Percentiles rank a stretch among this genome's conserved stretches.
Conservation (phyloP, 2,888 invertebrate species). For the Tiliacea aurago region DNA sequence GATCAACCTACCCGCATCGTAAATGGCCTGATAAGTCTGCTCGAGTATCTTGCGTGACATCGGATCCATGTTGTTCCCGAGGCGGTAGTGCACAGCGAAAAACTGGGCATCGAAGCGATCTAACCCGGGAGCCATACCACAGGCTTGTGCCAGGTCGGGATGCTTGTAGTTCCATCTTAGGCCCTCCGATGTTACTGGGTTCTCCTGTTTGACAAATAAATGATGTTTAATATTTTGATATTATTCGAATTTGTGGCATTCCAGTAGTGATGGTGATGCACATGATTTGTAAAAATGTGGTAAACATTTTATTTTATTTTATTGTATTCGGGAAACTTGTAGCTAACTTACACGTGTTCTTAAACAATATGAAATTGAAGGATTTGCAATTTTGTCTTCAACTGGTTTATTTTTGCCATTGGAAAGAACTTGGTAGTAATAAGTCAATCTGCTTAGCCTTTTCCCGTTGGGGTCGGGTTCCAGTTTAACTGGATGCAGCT, state of each 20-base stretch:
- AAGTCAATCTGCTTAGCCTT: too few relatives aligned
- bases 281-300: background rate
- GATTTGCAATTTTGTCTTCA: too few relatives aligned
- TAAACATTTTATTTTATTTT: background rate
- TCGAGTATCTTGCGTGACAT: constrained; percentile 93
- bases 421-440: background rate
- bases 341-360: too few relatives aligned
- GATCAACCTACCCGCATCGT: constrained; percentile 90
- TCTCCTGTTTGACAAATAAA: constrained; percentile 70
- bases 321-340: too few relatives aligned
- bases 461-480: too few relatives aligned
- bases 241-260: background rate
- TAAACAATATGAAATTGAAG: too few relatives aligned
- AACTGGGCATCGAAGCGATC: constrained; percentile 93
- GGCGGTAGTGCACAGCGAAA: constrained; percentile 92
- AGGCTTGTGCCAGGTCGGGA: constrained; percentile 84
- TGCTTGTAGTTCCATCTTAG: constrained; percentile 78
- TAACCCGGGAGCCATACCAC: constrained; percentile 91
- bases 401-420: background rate
- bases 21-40: constrained; percentile 93
- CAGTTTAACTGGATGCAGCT: too few relatives aligned
- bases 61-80: constrained; percentile 83
- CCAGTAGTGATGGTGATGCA: too few relatives aligned
- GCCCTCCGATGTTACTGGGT: constrained; percentile 90
- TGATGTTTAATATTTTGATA: background rate